Evolutionary conservation across 1,140 invertebrate genomes (phyloP).

Genomic region (Scaptomyza montana): DNA sequence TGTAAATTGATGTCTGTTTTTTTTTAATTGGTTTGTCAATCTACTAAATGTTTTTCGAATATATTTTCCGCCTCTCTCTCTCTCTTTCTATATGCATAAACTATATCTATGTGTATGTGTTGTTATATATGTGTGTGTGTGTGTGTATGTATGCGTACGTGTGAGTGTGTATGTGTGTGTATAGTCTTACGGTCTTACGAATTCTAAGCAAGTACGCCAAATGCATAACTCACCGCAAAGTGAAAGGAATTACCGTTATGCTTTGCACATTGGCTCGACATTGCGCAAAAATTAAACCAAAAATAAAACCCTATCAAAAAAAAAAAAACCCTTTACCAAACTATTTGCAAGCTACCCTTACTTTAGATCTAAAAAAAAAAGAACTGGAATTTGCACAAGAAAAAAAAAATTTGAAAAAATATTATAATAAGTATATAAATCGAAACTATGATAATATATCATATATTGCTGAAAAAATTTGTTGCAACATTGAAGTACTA

Average conservation of each 20-base stretch:
- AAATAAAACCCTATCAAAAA: conserved; percentile 51
- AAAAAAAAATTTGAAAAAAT: conserved; percentile 3
- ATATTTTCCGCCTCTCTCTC: conserved; percentile 56
- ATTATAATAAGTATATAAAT: conserved; percentile 28
- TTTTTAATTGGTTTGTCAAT: conserved; percentile 72
- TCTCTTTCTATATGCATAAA: conserved; percentile 30
- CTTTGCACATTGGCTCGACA: conserved; percentile 62
- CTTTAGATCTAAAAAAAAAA: conserved; percentile 49
- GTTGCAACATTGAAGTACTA: conserved; percentile 81
- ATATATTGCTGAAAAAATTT: conserved; percentile 65
- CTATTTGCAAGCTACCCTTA: conserved; percentile 12
- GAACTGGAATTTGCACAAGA: conserved; percentile 70
- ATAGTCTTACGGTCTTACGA: conserved; percentile 46
- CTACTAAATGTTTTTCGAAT: conserved; percentile 75
- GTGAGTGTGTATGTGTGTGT: conserved; percentile 41
- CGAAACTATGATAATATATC: conserved; percentile 19
- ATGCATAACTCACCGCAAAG: conserved; percentile 30
- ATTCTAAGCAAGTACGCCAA: conserved; percentile 27
- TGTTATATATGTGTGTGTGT: conserved; percentile 32
- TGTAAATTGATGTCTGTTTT: conserved; percentile 78
- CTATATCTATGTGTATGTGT: conserved; percentile 56
- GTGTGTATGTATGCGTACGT: conserved; percentile 42
- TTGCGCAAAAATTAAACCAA: conserved; percentile 39
- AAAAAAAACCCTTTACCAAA: conserved; percentile 18
- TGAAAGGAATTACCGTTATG: conserved; percentile 35